Evolutionary conservation across 2,888 invertebrate genomes (phyloP), one percentile per base, ranked within the genome.

Genomic region (Dione vanillae): DNA sequence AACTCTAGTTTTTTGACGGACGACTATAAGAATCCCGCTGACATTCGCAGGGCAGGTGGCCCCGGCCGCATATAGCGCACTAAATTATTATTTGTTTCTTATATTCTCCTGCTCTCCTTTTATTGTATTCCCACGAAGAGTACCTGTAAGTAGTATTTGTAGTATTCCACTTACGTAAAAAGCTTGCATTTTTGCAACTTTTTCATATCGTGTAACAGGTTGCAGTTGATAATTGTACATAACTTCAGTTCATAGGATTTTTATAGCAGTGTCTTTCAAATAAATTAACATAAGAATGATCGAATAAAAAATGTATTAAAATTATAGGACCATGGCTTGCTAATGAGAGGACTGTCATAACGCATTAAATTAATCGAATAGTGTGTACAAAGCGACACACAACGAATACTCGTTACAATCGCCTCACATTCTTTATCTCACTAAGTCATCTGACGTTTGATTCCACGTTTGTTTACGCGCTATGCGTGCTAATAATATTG

Each of bases 1-100:
- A 85, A 83, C 83, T 81, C 79, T 81, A 84, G 85, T 90, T 91
- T 90, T 91, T 91, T 86, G 85, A 86, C 77, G 79, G 74, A 83
- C 79, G 74, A 77, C 81, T 80, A 76, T 74, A 79, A 80, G 86
- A 87, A 89, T 89, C 85, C 81, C 74, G 84, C 78, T 82, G 83
- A 80, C 81, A 83, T 82, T 82, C 80, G 78, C 71, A 80, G 90
- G 89, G 86, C 89, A 90, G 56, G 56, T 56, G 56, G 89, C 78
- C 79, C 78, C 56, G 62, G 59, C 65, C 64, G 49, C 72, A 71
- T 70, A 71, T 67, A 68, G 72, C 78, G 81, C 76, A 78, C 78
- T 72, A 77, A 75, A 74, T 71, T 68, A 76, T 76, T 76, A 76
- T 77, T 75, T 76, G 77, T 72, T 73, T 70, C 58, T 76, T 71